These are phyloP conservation scores for Mus musculus DNA, from an alignment of 2,113 vertebrate genomes.

Conservation along the genomic window DNA sequence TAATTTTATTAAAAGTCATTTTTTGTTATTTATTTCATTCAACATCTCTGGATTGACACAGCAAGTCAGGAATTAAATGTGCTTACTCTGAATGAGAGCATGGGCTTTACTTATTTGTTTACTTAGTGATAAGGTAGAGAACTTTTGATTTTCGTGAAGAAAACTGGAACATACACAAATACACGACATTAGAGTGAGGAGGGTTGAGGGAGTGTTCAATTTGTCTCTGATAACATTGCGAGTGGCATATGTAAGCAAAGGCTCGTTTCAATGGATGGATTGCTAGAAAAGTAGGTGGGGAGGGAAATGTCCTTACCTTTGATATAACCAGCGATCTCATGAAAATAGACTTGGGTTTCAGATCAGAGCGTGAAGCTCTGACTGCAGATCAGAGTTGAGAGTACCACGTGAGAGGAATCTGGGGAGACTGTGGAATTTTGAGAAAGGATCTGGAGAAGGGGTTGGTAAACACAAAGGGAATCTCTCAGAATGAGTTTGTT, in stretches of 20 bases:
- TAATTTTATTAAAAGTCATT: background rate
- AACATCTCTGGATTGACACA: background rate
- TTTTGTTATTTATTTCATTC: background rate
- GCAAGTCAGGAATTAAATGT: background rate
- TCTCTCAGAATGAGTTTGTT: background rate
- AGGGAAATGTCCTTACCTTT: background rate
- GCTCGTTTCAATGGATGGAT: background rate
- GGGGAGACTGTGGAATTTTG: background rate
- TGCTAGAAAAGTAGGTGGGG: background rate
- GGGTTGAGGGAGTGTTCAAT: background rate
- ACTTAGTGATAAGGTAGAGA: background rate
- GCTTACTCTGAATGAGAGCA: background rate
- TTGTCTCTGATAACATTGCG: background rate
- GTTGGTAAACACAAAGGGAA: background rate
- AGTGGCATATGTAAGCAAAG: background rate
- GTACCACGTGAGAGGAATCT: background rate
- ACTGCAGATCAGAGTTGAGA: background rate
- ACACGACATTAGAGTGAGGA: too few relatives aligned
- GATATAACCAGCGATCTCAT: background rate
- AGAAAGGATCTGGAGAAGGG: background rate
- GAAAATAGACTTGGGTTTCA: background rate
- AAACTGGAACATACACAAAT: background rate
- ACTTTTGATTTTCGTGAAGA: background rate
- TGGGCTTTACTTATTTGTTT: background rate
- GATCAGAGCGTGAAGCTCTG: background rate